Conservation (phyloP, 1,140 invertebrate species). For the Cryptotermes secundus region DNA sequence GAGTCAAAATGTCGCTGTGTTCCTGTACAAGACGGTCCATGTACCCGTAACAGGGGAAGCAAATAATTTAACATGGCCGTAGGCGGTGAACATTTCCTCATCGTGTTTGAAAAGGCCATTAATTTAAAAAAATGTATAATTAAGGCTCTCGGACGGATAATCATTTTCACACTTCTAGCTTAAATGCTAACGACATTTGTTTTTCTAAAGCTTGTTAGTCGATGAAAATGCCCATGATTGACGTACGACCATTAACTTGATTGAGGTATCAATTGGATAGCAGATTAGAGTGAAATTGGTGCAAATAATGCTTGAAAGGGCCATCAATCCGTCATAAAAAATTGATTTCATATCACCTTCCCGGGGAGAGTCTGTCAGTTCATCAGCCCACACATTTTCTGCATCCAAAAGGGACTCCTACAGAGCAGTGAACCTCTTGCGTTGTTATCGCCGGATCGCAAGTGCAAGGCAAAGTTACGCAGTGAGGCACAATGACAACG, state of each 20-base stretch:
- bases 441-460: no score
- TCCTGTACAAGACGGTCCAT: no score
- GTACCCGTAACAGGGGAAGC: no score
- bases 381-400: background rate
- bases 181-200: background rate
- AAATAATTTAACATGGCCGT: no score
- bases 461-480: no score
- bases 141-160: background rate
- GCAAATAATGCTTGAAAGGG: conserved; percentile 7
- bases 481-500: no score
- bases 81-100: background rate
- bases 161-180: background rate
- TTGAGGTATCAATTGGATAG: background rate
- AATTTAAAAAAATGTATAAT: background rate
- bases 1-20: no score
- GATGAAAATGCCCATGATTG: conserved; percentile 1
- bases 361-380: background rate
- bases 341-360: background rate
- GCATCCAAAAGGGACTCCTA: no score
- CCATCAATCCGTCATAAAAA: background rate
- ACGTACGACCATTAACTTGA: background rate
- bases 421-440: no score
- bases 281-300: background rate
- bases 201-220: background rate
- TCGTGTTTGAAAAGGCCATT: background rate